phyloP scores from a whole-genome alignment of 2,888 invertebrate genomes.

The Plutella xylostella region DNA sequence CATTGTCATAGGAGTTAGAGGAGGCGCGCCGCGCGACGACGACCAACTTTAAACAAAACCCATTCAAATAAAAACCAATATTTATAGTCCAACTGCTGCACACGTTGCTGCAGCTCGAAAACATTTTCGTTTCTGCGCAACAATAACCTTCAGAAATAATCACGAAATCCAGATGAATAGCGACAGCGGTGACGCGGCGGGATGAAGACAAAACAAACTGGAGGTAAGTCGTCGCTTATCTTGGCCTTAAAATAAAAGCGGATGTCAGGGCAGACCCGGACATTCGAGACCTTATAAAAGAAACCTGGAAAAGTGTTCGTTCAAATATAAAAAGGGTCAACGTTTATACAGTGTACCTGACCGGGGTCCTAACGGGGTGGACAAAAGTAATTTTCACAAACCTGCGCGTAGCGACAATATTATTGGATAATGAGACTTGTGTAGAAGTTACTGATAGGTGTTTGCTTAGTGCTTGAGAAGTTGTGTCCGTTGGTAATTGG shows the following conservation, averaged over 20 bases:
- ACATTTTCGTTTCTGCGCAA: conserved; percentile 29
- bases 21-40: conserved; percentile 27
- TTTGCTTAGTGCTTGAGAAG: too few species aligned
- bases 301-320: too few species aligned
- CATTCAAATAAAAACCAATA: background rate
- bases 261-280: conserved; percentile 17
- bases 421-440: too few species aligned
- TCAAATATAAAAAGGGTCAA: too few species aligned
- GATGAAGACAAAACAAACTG: conserved; percentile 33
- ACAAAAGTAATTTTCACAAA: too few species aligned
- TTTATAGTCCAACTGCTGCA: background rate
- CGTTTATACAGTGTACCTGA: too few species aligned
- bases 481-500: too few species aligned
- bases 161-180: conserved; percentile 44
- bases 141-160: conserved; percentile 43
- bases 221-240: conserved; percentile 28
- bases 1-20: conserved; percentile 41
- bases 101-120: conserved; percentile 16
- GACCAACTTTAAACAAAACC: conserved; percentile 24
- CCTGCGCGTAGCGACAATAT: too few species aligned
- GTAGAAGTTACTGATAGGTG: too few species aligned
- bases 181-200: conserved; percentile 22
- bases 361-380: too few species aligned
- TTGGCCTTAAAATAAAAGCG: conserved; percentile 30
- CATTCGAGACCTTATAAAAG: background rate